Percentiles rank a stretch among this genome's conserved stretches.
Conservation (phyloP, 2,888 invertebrate species). For the Rhagonycha fulva region DNA sequence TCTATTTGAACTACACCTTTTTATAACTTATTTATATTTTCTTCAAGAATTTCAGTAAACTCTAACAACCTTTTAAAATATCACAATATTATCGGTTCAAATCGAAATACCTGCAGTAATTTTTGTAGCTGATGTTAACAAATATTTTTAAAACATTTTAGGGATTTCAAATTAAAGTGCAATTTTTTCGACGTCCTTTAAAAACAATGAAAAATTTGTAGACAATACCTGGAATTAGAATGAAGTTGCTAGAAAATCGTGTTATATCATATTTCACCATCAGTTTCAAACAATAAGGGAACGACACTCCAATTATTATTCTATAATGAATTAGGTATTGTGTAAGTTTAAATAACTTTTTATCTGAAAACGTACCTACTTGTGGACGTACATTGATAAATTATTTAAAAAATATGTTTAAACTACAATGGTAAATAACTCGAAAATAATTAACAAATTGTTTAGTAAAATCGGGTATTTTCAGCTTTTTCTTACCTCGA, state of each 20-base stretch:
- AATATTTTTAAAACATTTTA: background rate
- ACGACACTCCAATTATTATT: constrained; percentile 47
- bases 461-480: background rate
- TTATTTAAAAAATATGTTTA: background rate
- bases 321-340: constrained; percentile 40
- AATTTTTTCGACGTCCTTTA: background rate
- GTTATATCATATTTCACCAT: constrained; percentile 46
- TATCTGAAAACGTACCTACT: constrained; percentile 6
- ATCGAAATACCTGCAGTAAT: background rate
- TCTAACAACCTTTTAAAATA: too few relatives aligned
- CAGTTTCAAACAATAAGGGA: constrained; percentile 45
- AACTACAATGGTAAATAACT: background rate
- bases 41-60: too few relatives aligned
- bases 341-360: constrained; percentile 8
- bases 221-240: background rate
- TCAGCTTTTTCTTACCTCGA: background rate
- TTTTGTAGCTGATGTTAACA: background rate
- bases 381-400: background rate
- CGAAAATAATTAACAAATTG: background rate
- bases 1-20: too few relatives aligned
- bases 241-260: constrained; percentile 39
- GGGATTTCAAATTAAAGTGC: background rate
- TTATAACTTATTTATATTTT: too few relatives aligned
- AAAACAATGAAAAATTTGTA: background rate
- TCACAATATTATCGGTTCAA: background rate